Base-by-base conservation (phyloP, 2,888 invertebrate genomes). In the Himalopsyche anomala region DNA sequence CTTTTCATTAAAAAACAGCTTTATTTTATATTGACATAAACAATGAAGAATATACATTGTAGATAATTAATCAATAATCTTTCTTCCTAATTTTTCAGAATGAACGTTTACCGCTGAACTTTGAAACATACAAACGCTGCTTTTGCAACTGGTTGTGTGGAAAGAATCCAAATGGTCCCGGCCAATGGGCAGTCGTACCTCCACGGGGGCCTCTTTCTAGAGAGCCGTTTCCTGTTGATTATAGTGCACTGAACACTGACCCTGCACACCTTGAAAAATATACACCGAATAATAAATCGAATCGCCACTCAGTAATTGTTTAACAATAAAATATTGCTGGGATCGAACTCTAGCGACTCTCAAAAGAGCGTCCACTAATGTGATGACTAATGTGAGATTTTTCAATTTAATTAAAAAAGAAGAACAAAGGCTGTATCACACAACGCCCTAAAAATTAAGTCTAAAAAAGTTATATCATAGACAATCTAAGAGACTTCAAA, bases 121-220 rank as follows among this genome's bases (percentile, higher is more conserved):
- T 94, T 91, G 93, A 94, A 51, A 94, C 95, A n/a, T 96, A 94
- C 92, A 94, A 95, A 87, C 94, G 96, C 89, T 95, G 95, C 90
- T 96, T 95, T 91, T 94, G 95, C 80, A 96, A 96, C 91, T 96
- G 96, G 93, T 92, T 96, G 88, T 93, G 96, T 91, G 96, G 95
- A 5, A 94, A 95, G 90, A 95, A 95, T 89, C 96, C 96, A 6
- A 96, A 96, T 90, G 96, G 96, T 0, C 96, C 96, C 0, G 96
- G 96, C 0, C 96, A 96, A 89, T 96, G 95, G 93, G 94, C 96
- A 81, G 94, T 96, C 51, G 96, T 96, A 28, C 94, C 94, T 8
- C 92, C 94, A 2, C 93, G 94, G 89, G 93, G 92, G 89, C 91
- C 94, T 38, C 90, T 93, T 15, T 94, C 93, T 0, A 92, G 93